Percentiles rank a stretch among this genome's conserved stretches.
phyloP scores from a whole-genome alignment of 2,113 vertebrate genomes.

The Uria lomvia region DNA sequence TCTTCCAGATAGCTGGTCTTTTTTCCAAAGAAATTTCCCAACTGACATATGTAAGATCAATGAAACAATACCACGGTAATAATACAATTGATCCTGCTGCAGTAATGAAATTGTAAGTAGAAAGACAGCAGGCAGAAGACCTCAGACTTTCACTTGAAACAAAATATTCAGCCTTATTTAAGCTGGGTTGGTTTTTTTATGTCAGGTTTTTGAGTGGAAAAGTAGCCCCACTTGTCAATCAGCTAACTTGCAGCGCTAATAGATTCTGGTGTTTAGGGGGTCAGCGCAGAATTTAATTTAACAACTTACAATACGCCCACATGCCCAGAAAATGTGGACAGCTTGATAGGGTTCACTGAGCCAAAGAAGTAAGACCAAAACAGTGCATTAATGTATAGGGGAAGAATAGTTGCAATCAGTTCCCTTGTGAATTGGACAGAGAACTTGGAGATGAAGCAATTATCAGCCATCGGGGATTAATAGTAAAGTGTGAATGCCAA shows the following conservation, averaged over 20 bases:
- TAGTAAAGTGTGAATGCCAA: slow-evolving; percentile 81
- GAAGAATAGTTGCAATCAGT: slow-evolving; percentile 83
- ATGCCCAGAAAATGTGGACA: slow-evolving; percentile 85
- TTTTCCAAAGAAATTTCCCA: neutral
- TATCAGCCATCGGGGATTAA: slow-evolving; percentile 85
- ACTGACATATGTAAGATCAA: neutral
- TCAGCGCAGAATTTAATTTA: slow-evolving; percentile 79
- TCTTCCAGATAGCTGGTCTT: neutral
- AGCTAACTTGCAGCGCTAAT: slow-evolving; percentile 74
- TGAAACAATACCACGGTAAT: neutral
- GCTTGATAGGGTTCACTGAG: slow-evolving; percentile 82
- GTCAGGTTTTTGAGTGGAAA: slow-evolving; percentile 67
- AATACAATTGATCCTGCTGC: neutral
- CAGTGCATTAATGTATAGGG: slow-evolving; percentile 81
- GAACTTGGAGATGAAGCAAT: slow-evolving; percentile 83
- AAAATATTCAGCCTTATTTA: slow-evolving; percentile 52
- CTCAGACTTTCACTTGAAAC: slow-evolving; percentile 39
- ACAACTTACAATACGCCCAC: slow-evolving; percentile 81
- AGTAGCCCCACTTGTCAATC: slow-evolving; percentile 75
- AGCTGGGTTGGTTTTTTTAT: neutral
- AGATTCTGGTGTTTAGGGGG: slow-evolving; percentile 75
- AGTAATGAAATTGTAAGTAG: slow-evolving; percentile 21
- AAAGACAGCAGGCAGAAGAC: slow-evolving; percentile 47
- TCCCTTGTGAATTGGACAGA: slow-evolving; percentile 81
- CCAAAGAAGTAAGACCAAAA: slow-evolving; percentile 80